Base-by-base conservation (phyloP, 2,888 invertebrate species). In the Dolomedes plantarius region DNA sequence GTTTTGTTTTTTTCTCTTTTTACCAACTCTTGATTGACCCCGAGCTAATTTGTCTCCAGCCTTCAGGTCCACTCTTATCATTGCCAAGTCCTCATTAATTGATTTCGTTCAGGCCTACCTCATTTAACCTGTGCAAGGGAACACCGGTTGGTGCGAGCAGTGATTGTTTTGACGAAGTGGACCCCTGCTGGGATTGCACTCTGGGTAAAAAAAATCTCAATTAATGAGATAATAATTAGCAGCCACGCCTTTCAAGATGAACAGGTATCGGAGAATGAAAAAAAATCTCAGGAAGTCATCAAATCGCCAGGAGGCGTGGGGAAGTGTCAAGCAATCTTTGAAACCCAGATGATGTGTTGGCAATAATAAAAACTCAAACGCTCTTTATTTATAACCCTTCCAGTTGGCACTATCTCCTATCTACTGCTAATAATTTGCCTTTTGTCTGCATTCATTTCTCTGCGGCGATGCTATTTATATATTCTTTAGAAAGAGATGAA, bases 401-500 rank as follows among this genome's bases (percentile, higher is more conserved):
- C 56, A 23, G 56, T 56, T 56, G 16, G 23, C 23, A 23, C 56
- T 56, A 23, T 23, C 56, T 16, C 5, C 56, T n/a, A n/a, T 56
- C 23, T 23, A 11, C 56, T 23, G 23, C 19, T 23, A 56, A 23
- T 56, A 56, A 56, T 56, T 56, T 56, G 56, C 56, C 56, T 56
- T 56, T 56, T 56, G 56, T 56, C 56, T 56, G 56, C 56, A 56
- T 56, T 56, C 56, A 56, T 56, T 56, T 56, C 56, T 56, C 56
- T 56, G 56, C 56, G 23, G 56, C 11, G 23, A 56, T 32, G 67
- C 32, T 36, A 67, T 67, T 36, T 67, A 67, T 67, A 67, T 67
- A 67, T 67, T 32, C 32, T 32, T 16, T 67, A 67, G 39, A 73
- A 64, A 46, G 23, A 39, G 64, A 71, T 67, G 71, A 67, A 64